Evolutionary conservation across 2,888 invertebrate genomes (phyloP).

Genomic region (Euzetes globulus): DNA sequence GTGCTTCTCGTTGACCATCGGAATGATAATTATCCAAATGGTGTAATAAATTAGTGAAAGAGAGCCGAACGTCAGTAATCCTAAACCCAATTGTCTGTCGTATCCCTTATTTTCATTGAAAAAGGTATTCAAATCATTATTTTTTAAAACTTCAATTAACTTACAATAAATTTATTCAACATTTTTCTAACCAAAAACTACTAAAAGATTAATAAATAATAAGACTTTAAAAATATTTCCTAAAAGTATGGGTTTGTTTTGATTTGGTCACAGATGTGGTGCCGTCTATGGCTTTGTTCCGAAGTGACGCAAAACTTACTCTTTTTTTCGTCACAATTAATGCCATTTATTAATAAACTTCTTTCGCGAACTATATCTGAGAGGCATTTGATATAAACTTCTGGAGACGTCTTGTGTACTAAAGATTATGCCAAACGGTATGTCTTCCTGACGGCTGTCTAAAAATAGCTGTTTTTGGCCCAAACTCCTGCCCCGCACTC

Average conservation of each 20-base stretch:
- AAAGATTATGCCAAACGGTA: neutral
- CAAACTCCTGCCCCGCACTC: neutral
- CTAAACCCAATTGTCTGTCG: constrained; percentile 31
- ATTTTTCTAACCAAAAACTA: neutral
- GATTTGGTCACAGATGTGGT: no score
- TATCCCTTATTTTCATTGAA: constrained; percentile 17
- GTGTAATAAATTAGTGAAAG: constrained; percentile 31
- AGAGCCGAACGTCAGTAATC: constrained; percentile 9
- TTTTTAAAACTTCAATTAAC: constrained; percentile 15
- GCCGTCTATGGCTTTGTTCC: no score
- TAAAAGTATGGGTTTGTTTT: no score
- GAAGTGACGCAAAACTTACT: no score
- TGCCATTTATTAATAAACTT: constrained; percentile 2
- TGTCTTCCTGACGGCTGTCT: neutral
- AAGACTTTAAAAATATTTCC: neutral
- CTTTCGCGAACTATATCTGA: neutral
- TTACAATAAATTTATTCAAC: constrained; percentile 6
- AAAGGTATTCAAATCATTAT: neutral
- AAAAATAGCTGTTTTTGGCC: constrained; percentile 14
- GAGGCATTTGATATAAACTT: neutral
- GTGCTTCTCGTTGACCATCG: constrained; percentile 29
- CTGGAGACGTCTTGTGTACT: neutral
- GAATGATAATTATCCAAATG: constrained; percentile 33
- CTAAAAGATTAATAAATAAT: neutral
- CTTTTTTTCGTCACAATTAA: neutral